Percentiles rank a stretch among this genome's conserved stretches.
phyloP scores from a whole-genome alignment of 2,113 vertebrate genomes.

The Trachemys scripta region DNA sequence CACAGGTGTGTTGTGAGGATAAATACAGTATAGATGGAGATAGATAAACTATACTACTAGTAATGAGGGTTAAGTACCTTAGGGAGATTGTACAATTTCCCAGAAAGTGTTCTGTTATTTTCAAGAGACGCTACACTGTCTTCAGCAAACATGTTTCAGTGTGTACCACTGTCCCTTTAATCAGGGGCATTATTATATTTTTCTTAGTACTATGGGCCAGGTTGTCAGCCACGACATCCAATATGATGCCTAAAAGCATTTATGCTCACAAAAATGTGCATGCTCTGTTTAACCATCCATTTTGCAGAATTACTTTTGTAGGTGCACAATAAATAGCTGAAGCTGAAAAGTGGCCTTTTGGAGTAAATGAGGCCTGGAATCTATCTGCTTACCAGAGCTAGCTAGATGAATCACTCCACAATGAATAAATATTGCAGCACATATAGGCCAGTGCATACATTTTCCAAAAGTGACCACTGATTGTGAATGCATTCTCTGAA shows the following conservation, averaged over 20 bases:
- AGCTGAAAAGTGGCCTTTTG: neutral
- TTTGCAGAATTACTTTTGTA: neutral
- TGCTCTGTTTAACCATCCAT: neutral
- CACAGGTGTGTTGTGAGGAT: neutral
- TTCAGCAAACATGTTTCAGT: neutral
- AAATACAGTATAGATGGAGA: neutral
- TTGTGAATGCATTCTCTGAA: neutral
- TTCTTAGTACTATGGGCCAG: neutral
- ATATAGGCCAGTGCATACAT: neutral
- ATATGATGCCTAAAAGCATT: neutral
- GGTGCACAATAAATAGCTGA: neutral
- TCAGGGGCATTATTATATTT: neutral
- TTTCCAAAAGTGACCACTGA: neutral
- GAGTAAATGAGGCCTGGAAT: neutral
- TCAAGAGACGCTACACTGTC: neutral
- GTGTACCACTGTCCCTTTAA: neutral
- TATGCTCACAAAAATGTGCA: neutral
- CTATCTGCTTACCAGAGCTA: neutral
- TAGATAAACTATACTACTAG: neutral
- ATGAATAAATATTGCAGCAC: neutral
- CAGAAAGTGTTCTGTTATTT: neutral
- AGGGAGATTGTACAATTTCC: neutral
- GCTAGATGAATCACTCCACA: neutral
- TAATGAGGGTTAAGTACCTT: neutral
- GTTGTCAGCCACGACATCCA: neutral